A percentile compares a stretch with the other conserved stretches of the same genome.
Evolutionary conservation across 2,888 invertebrate genomes (phyloP).

Genomic region (Hypselothyrea guttata): DNA sequence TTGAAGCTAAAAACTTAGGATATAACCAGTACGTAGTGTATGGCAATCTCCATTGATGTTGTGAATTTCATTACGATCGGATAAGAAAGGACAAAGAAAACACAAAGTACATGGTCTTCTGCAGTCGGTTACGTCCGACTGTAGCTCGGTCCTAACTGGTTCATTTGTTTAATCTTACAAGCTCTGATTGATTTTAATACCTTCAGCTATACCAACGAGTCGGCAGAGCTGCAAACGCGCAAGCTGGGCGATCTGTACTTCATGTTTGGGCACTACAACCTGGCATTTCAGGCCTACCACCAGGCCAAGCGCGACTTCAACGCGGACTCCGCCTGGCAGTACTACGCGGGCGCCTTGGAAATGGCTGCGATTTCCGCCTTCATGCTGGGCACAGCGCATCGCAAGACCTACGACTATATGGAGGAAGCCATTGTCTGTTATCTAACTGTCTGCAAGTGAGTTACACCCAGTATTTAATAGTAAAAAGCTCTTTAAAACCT

Average conservation of each 20-base stretch:
- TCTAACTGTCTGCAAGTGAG: constrained; percentile 92
- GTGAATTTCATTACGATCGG: no score
- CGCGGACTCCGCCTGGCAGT: constrained; percentile 98
- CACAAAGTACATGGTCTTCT: no score
- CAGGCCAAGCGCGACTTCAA: constrained; percentile 98
- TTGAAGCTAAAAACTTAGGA: no score
- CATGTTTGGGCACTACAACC: constrained; percentile 95
- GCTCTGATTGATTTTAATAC: no score
- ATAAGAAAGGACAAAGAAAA: no score
- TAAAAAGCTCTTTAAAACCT: background rate
- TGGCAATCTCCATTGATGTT: no score
- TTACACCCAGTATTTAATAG: background rate
- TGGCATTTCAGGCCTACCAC: constrained; percentile 95
- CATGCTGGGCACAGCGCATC: constrained; percentile 90
- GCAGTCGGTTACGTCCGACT: no score
- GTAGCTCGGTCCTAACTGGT: no score
- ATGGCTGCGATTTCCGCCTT: constrained; percentile 97
- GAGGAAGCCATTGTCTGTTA: constrained; percentile 97
- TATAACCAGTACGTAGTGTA: no score
- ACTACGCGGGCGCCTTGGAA: constrained; percentile 97
- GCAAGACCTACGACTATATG: constrained; percentile 94
- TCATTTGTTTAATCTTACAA: no score
- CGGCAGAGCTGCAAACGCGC: constrained; percentile 95
- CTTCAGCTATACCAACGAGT: constrained; percentile 90
- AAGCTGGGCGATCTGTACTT: constrained; percentile 97